Percentiles rank a stretch among this genome's conserved stretches.
Conservation (phyloP, 53 echinoderm and acorn worm genomes). For the Henricia sp. region DNA sequence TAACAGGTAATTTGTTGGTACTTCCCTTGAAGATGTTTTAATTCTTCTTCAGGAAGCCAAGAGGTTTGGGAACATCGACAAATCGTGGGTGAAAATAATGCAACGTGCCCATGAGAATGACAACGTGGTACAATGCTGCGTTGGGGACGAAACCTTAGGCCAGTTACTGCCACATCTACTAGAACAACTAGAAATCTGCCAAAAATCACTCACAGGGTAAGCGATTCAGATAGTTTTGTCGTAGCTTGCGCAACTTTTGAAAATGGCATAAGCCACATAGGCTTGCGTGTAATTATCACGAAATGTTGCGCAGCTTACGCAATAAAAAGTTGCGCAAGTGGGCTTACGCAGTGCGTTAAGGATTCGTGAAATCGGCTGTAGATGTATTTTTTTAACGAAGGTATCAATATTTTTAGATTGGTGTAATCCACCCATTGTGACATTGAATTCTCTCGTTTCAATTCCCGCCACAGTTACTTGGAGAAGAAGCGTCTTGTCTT, state of each 20-base stretch:
- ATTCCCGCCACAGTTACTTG: constrained; percentile 71
- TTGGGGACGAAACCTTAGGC: constrained; percentile 95
- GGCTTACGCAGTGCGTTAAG: too few species aligned
- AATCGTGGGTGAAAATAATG: constrained; percentile 99
- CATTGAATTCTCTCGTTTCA: constrained; percentile 11
- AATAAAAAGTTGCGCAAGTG: too few species aligned
- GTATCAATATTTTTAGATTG: neutral
- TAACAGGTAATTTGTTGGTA: too few species aligned
- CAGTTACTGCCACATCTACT: constrained; percentile 95
- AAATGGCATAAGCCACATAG: too few species aligned
- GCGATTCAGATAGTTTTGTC: neutral
- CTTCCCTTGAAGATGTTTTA: too few species aligned
- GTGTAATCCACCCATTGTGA: too few species aligned
- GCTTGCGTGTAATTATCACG: too few species aligned
- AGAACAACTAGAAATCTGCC: constrained; percentile 97
- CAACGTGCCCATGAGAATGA: constrained; percentile 96
- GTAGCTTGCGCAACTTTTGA: too few species aligned
- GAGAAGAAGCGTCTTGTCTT: constrained; percentile 98
- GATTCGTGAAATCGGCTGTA: neutral
- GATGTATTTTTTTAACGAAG: neutral
- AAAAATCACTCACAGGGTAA: constrained; percentile 99
- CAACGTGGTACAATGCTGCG: constrained; percentile 93
- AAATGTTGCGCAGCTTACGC: too few species aligned
- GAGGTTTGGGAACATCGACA: constrained; percentile 97
- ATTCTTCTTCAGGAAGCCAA: constrained; percentile 95